A percentile compares a stretch with the other conserved stretches of the same genome.
Evolutionary conservation across 2,113 vertebrate genomes (phyloP).

Genomic region (Poeciliopsis prolifica): DNA sequence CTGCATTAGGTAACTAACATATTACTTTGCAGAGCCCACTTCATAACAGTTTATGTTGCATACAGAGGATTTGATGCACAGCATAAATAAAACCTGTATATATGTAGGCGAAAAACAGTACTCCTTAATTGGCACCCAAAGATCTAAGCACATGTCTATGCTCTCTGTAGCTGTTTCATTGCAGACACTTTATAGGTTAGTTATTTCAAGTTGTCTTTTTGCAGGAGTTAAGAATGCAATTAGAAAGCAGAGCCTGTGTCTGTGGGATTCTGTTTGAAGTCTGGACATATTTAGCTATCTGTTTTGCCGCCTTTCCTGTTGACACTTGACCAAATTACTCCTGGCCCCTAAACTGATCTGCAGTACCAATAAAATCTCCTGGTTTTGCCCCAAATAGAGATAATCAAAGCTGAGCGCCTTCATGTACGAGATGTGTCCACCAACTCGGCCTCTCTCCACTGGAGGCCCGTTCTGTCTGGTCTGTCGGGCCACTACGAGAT

Average conservation of each 20-base stretch:
- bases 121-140: slow-evolving; percentile 23
- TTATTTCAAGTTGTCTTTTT: slow-evolving; percentile 70
- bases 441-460: slow-evolving; percentile 82
- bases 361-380: background rate
- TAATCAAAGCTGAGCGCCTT: slow-evolving; percentile 84
- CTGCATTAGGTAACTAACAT: slow-evolving; percentile 62
- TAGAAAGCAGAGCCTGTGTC: slow-evolving; percentile 49
- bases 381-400: slow-evolving; percentile 74
- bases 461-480: slow-evolving; percentile 84
- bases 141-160: slow-evolving; percentile 31
- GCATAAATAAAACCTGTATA: slow-evolving; percentile 43
- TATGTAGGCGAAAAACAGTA: slow-evolving; percentile 24
- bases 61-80: slow-evolving; percentile 37
- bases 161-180: slow-evolving; percentile 51
- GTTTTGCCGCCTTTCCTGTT: slow-evolving; percentile 8
- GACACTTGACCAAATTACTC: slow-evolving; percentile 6
- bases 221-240: slow-evolving; percentile 49
- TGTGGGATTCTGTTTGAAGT: slow-evolving; percentile 48
- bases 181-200: slow-evolving; percentile 42
- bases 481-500: slow-evolving; percentile 83
- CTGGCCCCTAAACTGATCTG: background rate
- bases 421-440: slow-evolving; percentile 83
- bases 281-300: slow-evolving; percentile 37
- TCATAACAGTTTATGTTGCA: slow-evolving; percentile 18
- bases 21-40: slow-evolving; percentile 40